These are phyloP conservation scores for Alces alces DNA, from an alignment of 2,113 vertebrate genomes.

Conservation along the genomic window DNA sequence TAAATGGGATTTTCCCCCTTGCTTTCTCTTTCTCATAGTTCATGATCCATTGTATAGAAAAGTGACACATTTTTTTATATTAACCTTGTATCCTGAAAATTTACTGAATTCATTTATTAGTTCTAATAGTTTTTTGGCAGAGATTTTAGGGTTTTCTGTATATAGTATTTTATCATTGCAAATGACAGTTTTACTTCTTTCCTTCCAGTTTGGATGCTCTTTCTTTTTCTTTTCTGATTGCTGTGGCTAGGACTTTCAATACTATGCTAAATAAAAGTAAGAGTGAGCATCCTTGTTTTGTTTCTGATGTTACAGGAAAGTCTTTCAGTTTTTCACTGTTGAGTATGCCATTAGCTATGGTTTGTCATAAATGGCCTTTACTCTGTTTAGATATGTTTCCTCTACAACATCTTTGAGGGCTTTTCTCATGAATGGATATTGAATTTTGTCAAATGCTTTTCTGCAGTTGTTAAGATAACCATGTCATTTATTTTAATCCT, in stretches of 20 bases:
- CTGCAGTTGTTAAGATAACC: neutral
- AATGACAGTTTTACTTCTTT: neutral
- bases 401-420: neutral
- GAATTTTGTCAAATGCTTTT: neutral
- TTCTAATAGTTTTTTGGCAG: neutral
- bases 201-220: neutral
- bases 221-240: neutral
- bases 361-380: neutral
- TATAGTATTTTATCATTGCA: neutral
- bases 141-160: neutral
- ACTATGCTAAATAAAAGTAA: neutral
- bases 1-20: neutral
- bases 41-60: neutral
- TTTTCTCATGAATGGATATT: neutral
- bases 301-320: neutral
- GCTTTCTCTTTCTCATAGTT: neutral
- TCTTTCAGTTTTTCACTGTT: neutral
- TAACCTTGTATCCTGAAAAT: neutral
- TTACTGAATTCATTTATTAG: neutral
- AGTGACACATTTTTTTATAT: neutral
- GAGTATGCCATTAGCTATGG: neutral
- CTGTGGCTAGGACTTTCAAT: neutral
- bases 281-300: neutral
- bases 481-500: neutral
- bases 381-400: neutral